Base-by-base conservation (phyloP, 2,888 invertebrate genomes). In the Microchrysa polita region DNA sequence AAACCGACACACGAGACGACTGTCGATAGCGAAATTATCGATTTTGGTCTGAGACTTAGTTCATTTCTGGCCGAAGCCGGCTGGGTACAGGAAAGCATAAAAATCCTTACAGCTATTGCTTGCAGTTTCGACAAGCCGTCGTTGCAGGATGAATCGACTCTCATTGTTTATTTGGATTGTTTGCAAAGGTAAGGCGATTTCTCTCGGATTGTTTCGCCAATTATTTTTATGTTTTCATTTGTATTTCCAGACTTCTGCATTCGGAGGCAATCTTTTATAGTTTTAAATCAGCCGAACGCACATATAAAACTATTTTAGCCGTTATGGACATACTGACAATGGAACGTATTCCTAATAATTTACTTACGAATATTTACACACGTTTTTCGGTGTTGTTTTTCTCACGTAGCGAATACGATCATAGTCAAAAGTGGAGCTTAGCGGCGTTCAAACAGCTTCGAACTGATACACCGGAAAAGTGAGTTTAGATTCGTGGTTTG, bases 41-140 rank as follows among this genome's bases (percentile, higher is more conserved):
- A 83, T 76, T 80, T 83, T 75, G 85, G 84, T 10, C 74, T 84
- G 71, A 80, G 83, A 48, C 61, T 86, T 86, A 93, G 93, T 74
- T 89, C 89, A 76, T 97, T 97, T 86, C 88, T 96, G 4, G 92
- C 92, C 81, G 96, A 96, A 81, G 93, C 94, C 0, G 96, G 96
- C 0, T 95, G 95, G 93, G 92, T 92, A 82, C 87, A 87, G 77
- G 92, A 93, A 81, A 92, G 93, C 76, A 91, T 93, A 80, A 86
- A 88, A 59, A 90, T 96, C 72, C 86, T 95, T 77, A 83, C 88
- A 53, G 86, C 89, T 10, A 93, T 93, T 79, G 89, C 91, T 76
- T 86, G 88, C 77, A 83, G 93, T 71, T 91, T 93, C 81, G 84
- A 86, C 75, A 81, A 83, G 9, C 86, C 88, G 77, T 20, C 22